Base-by-base conservation (phyloP, 2,888 invertebrate genomes). In the Dynastes grantii region DNA sequence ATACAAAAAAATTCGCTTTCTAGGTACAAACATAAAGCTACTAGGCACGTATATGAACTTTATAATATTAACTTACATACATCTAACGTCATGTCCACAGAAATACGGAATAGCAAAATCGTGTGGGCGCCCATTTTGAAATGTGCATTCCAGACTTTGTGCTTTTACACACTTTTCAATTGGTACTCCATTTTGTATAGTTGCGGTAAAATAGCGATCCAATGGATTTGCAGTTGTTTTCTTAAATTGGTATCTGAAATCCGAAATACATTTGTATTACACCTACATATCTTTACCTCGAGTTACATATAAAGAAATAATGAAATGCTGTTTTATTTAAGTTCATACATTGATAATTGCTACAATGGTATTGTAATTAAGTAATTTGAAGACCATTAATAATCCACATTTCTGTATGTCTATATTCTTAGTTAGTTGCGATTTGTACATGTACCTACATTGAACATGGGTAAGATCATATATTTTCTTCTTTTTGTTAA, bases 71-170 rank as follows among this genome's bases (percentile, higher is more conserved):
- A 89, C 91, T 90, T 88, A 92, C 92, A 88, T 89, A 87, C 93
- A 93, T 79, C 90, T 87, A 29, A 88, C 84, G 83, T 92, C 89
- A 79, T 93, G 92, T 27, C 93, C 93, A 83, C 93, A 93, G 85
- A 93, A 93, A 85, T 92, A 92, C 0, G 93, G 91, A 81, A 93
- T 90, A 8, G 90, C 87, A 58, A 91, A 87, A 79, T 90, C 90
- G 82, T 91, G 89, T 49, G 85, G 83, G 32, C 85, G 82, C 22
- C 88, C 89, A 77, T 85, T 84, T 32, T 84, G 81, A 82, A 88
- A 89, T 16, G 84, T 84, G 81, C 90, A 91, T 84, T 90, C 90
- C 13, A 87, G 85, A 81, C 90, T 89, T 32, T 87, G 84, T 16
- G 84, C 83, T 27, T 85, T 80, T 40, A 90, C 86, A 81, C 90